Percentiles rank a stretch among this genome's conserved stretches.
phyloP scores from a whole-genome alignment of 2,888 invertebrate genomes.

The Standfussiana lucernea region DNA sequence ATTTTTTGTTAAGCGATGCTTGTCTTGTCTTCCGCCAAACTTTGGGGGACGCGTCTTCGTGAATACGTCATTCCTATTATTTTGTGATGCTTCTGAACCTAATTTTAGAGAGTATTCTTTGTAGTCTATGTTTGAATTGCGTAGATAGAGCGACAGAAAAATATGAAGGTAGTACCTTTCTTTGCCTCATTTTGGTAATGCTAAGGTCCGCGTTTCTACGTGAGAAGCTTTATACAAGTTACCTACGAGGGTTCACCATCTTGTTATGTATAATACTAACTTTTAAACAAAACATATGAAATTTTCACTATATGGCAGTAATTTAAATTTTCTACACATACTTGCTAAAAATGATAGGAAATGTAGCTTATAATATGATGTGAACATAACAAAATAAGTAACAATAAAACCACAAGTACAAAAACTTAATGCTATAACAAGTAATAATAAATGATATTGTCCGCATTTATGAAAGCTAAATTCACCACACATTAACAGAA shows the following conservation, averaged over 20 bases:
- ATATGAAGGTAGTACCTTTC: neutral
- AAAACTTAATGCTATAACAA: slow-evolving; percentile 28
- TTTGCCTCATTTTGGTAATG: neutral
- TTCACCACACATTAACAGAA: slow-evolving; percentile 62
- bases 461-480: slow-evolving; percentile 40
- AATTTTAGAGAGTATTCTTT: slow-evolving; percentile 39
- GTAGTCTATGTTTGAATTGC: neutral
- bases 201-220: neutral
- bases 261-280: neutral
- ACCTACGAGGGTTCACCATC: neutral
- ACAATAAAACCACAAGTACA: neutral
- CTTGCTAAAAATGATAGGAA: neutral
- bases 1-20: slow-evolving; percentile 86
- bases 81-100: slow-evolving; percentile 32
- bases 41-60: slow-evolving; percentile 66
- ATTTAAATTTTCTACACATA: neutral
- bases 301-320: neutral
- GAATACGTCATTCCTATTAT: slow-evolving; percentile 47
- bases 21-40: slow-evolving; percentile 81
- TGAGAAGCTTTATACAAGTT: neutral
- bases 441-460: slow-evolving; percentile 44
- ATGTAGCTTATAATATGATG: neutral
- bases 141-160: neutral
- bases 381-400: slow-evolving; percentile 1
- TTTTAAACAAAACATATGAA: neutral